Base-by-base conservation (phyloP, 2,797 vertebrate species). In the Melanotaenia maccullochi region DNA sequence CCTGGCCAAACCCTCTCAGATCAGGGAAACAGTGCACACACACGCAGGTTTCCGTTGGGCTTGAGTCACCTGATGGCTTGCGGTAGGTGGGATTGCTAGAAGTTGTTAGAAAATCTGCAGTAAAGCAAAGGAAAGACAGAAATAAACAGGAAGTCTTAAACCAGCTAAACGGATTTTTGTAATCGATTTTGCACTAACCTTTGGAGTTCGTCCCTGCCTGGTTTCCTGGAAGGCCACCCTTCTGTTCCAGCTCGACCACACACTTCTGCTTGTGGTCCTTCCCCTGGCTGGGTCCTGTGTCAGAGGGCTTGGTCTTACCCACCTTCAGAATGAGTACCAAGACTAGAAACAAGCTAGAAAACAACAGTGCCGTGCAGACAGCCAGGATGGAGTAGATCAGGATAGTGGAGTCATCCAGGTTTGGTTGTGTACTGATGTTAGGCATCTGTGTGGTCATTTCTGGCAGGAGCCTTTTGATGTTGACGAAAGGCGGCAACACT, bases 21-120 rank as follows among this genome's bases (percentile, higher is more conserved):
- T 93, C 91, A 0, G 92, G 88, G 69, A 94, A 94, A 59, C 93
- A 95, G 68, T 93, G 90, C 35, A 90, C 47, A 8, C 93, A 93
- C n/a, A 77, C 79, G 1, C 93, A 93, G 14, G 91, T 94, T 81
- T 94, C 93, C 0, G 90, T 93, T 0, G 94, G 93, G 35, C 38
- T 85, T 58, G 88, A 69, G 20, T 85, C 78, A 0, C 79, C 73
- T 1, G 73, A 64, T 1, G 78, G 66, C 7, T 79, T 71, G 0
- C 25, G 38, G 14, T 67, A 47, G 8, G 28, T 7, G 1, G 60
- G n/a, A 11, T 1, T n/a, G 24, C 59, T 68, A 1, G 69, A 38
- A 16, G 30, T 49, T 9, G 72, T 51, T 28, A 55, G 28, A 6
- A 36, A 57, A 60, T 78, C 94, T 94, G 47, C 7, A 24, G 12